Percentiles rank a stretch among this genome's conserved stretches.
phyloP scores from a whole-genome alignment of 2,797 vertebrate species.

The Natrix natrix region DNA sequence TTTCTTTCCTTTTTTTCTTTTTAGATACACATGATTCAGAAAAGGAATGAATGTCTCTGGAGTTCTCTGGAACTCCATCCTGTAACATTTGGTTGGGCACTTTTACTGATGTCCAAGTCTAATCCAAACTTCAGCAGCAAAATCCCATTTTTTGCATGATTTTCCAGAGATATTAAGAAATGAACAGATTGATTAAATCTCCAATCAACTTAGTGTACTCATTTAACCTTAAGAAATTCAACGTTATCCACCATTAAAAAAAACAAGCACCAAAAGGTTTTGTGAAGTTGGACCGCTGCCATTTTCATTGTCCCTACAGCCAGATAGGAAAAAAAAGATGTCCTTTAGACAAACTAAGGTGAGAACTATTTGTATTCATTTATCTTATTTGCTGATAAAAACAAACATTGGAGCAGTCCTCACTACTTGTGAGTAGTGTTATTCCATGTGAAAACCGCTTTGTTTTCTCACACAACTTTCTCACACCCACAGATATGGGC shows the following conservation, averaged over 20 bases:
- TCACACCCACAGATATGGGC: neutral
- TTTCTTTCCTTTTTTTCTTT: neutral
- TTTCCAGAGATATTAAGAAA: neutral
- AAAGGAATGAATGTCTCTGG: neutral
- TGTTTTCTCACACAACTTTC: neutral
- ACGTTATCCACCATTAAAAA: neutral
- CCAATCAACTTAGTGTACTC: neutral
- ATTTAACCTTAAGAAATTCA: neutral
- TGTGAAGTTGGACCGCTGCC: rapidly evolving
- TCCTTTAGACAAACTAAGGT: neutral
- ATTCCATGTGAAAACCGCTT: neutral
- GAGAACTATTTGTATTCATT: neutral
- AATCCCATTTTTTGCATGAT: neutral
- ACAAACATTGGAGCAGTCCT: neutral
- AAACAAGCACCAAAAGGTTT: neutral
- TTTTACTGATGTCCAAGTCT: neutral
- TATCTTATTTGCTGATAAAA: neutral
- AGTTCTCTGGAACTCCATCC: neutral
- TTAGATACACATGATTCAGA: neutral
- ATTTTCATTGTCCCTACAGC: neutral
- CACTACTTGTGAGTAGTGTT: neutral
- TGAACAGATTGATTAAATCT: neutral
- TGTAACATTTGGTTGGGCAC: neutral
- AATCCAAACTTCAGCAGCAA: neutral
- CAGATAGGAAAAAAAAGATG: neutral